Percentiles rank a stretch among this genome's conserved stretches.
Evolutionary conservation across 2,797 vertebrate genomes (phyloP).

Genomic region (Eulemur rubriventer): DNA sequence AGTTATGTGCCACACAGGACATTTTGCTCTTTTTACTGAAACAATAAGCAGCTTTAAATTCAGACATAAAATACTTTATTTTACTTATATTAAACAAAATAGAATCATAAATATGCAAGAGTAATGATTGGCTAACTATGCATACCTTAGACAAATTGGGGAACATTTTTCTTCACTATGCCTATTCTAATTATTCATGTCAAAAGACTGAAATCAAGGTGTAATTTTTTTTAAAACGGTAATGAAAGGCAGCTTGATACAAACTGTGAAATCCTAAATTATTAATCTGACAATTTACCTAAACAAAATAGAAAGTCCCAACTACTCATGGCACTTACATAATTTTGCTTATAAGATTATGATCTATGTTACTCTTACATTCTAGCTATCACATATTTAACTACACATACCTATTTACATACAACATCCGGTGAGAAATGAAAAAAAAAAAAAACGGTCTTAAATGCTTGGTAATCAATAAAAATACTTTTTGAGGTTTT

Average conservation of each 20-base stretch:
- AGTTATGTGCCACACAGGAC: not conserved
- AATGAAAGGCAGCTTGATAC: constrained; percentile 36
- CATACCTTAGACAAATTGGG: not conserved
- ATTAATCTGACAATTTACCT: constrained; percentile 21
- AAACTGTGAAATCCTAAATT: constrained; percentile 39
- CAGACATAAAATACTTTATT: not conserved
- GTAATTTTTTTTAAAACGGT: not conserved
- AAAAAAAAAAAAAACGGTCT: constrained; percentile 20
- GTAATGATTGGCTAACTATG: not conserved
- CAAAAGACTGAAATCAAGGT: not conserved
- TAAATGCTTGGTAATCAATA: constrained; percentile 57
- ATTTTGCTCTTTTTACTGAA: constrained; percentile 34
- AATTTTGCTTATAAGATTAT: constrained; percentile 53
- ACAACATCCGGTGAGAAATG: constrained; percentile 52
- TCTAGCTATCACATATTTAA: constrained; percentile 44
- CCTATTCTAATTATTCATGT: not conserved
- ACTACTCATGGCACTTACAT: not conserved
- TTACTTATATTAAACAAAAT: not conserved
- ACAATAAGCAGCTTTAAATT: not conserved
- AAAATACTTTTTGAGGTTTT: constrained; percentile 64
- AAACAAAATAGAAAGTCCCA: constrained; percentile 32
- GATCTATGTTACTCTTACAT: constrained; percentile 53
- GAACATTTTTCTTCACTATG: constrained; percentile 45
- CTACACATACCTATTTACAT: constrained; percentile 65
- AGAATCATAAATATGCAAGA: constrained; percentile 8